Conservation (phyloP, 2,113 vertebrate genomes). For the Myotis lucifugus region DNA sequence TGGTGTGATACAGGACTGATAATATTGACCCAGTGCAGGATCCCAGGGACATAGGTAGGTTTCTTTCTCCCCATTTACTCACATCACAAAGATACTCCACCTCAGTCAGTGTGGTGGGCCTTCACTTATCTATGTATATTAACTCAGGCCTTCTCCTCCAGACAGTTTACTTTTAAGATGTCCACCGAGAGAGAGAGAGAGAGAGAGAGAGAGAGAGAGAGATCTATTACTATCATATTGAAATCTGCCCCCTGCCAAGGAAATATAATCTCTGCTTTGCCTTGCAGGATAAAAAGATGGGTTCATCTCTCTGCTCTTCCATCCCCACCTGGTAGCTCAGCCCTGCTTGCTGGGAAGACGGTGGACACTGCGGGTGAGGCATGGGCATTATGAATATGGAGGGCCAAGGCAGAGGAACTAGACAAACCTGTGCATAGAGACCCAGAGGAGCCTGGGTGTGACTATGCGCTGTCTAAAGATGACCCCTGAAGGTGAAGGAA, state of each 20-base stretch:
- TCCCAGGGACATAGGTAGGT: accelerated
- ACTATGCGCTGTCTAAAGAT: accelerated
- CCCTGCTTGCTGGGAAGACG: accelerated
- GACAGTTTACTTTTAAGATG: neutral
- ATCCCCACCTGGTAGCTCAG: too few species aligned
- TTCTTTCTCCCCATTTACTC: neutral
- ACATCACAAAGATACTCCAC: accelerated
- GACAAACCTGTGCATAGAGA: accelerated
- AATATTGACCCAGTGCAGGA: accelerated
- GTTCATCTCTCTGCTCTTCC: neutral
- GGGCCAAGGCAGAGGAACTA: neutral
- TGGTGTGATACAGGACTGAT: accelerated
- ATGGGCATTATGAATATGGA: too few species aligned
- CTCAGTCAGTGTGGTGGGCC: accelerated
- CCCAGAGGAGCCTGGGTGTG: neutral
- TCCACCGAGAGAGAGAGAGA: too few species aligned
- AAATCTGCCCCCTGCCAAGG: neutral
- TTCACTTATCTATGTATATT: too few species aligned
- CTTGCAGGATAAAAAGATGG: neutral
- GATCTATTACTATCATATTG: neutral
- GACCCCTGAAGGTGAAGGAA: neutral
- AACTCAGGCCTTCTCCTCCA: neutral
- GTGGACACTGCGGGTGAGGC: neutral
- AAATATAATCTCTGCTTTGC: neutral
- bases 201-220: too few species aligned